Base-by-base conservation (phyloP, 2,888 invertebrate genomes). In the Pollenia angustigena region DNA sequence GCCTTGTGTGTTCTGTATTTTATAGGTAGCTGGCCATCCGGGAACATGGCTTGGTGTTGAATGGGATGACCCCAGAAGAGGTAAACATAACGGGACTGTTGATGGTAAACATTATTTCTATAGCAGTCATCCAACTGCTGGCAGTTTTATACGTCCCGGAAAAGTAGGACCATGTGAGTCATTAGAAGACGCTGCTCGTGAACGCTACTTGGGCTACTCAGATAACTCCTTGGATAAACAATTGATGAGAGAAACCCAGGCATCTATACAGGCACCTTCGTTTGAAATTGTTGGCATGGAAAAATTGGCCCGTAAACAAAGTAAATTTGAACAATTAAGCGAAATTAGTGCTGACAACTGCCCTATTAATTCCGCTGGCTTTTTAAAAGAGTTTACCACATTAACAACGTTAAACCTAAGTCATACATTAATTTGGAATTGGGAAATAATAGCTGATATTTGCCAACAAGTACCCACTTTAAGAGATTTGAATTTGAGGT, bases 31-130 rank as follows among this genome's bases (percentile, higher is more conserved):
- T 85, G 96, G 96, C 0, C 95, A 96, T 90, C 93, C 95, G 81
- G 97, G 97, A 60, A 92, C 94, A 46, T 99, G 99, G 99, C 94
- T 98, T 80, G 99, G 99, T 0, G 95, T 99, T n/a, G 99, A 99
- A 92, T 99, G 99, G 99, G 99, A 99, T 92, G 96, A 98, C 90
- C 95, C 95, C 4, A 93, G 94, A 9, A 95, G 99, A 90, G 99
- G 99, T 1, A 99, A 98, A 93, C 99, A 99, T 92, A 96, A 98
- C 94, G 99, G 99, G 0, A 95, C 95, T 60, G 95, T 98, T 58
- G 96, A 97, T 88, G 97, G 96, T 66, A 94, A 95, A 66, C 95
- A 95, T 88, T 99, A 99, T 93, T 99, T 99, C 92, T 94, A 95
- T 91, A 94, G 97, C 0, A 95, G 96, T 69, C 94, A 95, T 91